A percentile compares a stretch with the other conserved stretches of the same genome.
phyloP scores from a whole-genome alignment of 2,797 vertebrate species.

The Gallinago stenura region DNA sequence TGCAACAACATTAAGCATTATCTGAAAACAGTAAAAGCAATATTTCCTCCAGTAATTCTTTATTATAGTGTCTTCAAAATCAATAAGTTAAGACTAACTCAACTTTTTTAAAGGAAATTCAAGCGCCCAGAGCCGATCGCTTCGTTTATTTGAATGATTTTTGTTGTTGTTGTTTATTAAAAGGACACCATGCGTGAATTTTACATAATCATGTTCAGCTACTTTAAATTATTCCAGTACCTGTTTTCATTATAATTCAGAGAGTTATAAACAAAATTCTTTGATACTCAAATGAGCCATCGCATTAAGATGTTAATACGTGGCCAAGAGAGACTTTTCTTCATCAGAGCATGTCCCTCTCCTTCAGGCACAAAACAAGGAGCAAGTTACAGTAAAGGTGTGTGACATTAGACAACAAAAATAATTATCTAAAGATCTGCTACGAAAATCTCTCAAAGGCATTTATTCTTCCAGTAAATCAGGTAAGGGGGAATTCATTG shows the following conservation, averaged over 20 bases:
- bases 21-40: conserved; percentile 85
- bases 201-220: conserved; percentile 52
- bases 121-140: conserved; percentile 29
- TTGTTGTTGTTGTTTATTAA: conserved; percentile 60
- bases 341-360: not conserved
- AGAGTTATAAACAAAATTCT: conserved; percentile 34
- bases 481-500: not conserved
- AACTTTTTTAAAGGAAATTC: conserved; percentile 47
- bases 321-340: not conserved
- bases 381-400: not conserved
- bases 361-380: conserved; percentile 21
- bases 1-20: conserved; percentile 87
- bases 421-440: conserved; percentile 24
- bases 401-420: not conserved
- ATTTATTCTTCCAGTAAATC: not conserved
- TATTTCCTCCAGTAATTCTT: conserved; percentile 74
- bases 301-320: conserved; percentile 2
- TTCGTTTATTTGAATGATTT: conserved; percentile 51
- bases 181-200: conserved; percentile 47
- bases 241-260: conserved; percentile 46
- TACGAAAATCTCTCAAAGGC: not conserved
- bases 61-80: conserved; percentile 72
- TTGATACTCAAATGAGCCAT: conserved; percentile 59
- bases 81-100: conserved; percentile 74
- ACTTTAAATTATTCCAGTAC: conserved; percentile 34